A percentile compares a stretch with the other conserved stretches of the same genome.
Conservation (phyloP, 2,888 invertebrate species). For the Encarsia formosa region DNA sequence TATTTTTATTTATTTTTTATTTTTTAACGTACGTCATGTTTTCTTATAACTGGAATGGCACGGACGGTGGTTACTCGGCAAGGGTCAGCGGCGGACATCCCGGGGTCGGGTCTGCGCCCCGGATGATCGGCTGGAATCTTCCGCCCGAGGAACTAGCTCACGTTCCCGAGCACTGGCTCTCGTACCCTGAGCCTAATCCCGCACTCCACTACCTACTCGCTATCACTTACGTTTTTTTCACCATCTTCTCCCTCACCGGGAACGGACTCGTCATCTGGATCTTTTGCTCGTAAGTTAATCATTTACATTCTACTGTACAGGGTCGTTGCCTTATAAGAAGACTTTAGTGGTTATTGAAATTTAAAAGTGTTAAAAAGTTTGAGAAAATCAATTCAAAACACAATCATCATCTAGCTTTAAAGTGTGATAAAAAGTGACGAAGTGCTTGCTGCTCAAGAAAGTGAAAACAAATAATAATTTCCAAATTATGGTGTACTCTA, state of each 20-base stretch:
- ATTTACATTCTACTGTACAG: too few species aligned
- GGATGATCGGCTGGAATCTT: slow-evolving; percentile 72
- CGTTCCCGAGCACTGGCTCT: slow-evolving; percentile 72
- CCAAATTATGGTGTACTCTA: too few species aligned
- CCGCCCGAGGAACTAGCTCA: slow-evolving; percentile 71
- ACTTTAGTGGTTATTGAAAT: too few species aligned
- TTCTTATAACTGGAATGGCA: slow-evolving; percentile 28
- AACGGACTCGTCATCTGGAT: slow-evolving; percentile 85
- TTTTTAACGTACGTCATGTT: too few species aligned
- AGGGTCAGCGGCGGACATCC: slow-evolving; percentile 34
- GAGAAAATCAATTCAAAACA: too few species aligned
- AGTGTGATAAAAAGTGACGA: too few species aligned
- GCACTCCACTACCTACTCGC: slow-evolving; percentile 77
- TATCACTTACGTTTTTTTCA: slow-evolving; percentile 71
- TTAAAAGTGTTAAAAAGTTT: too few species aligned
- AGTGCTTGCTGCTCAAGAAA: too few species aligned
- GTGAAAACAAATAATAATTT: too few species aligned
- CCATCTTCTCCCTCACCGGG: slow-evolving; percentile 68
- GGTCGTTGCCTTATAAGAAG: too few species aligned
- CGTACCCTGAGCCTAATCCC: slow-evolving; percentile 74
- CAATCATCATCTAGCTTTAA: too few species aligned
- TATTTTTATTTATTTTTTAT: too few species aligned
- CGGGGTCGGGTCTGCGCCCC: slow-evolving; percentile 46
- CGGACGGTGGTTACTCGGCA: slow-evolving; percentile 40
- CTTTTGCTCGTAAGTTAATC: slow-evolving; percentile 68